phyloP scores from a whole-genome alignment of 2,888 invertebrate species.

The Oscheius sp. region DNA sequence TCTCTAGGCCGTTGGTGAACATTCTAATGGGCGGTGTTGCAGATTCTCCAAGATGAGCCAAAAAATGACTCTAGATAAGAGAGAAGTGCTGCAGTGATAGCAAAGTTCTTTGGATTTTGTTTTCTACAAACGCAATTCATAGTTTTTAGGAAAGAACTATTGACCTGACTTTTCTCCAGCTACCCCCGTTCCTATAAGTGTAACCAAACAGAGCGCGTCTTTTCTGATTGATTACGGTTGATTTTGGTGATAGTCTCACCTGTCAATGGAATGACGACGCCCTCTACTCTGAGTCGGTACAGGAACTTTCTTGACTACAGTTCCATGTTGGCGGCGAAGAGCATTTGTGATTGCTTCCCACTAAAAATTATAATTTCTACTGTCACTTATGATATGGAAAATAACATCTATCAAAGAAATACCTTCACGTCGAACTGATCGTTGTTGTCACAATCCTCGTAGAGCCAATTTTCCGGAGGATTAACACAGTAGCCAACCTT shows the following conservation, averaged over 20 bases:
- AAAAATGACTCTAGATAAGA: too few species aligned
- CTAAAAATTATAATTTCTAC: slow-evolving; percentile 7
- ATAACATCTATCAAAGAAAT: background rate
- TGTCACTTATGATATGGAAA: too few species aligned
- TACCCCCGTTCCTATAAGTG: background rate
- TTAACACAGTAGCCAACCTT: slow-evolving; percentile 7
- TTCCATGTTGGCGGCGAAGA: background rate
- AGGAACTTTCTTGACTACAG: slow-evolving; percentile 9
- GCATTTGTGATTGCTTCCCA: slow-evolving; percentile 23
- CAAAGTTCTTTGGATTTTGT: too few species aligned
- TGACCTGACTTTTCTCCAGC: too few species aligned
- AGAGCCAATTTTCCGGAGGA: slow-evolving; percentile 31
- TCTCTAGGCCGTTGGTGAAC: too few species aligned
- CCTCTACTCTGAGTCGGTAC: background rate
- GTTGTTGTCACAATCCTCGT: slow-evolving; percentile 22
- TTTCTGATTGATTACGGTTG: background rate
- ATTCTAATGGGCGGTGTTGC: too few species aligned
- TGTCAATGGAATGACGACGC: slow-evolving; percentile 25
- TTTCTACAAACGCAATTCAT: too few species aligned
- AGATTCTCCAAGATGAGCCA: too few species aligned
- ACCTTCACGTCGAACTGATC: slow-evolving; percentile 27
- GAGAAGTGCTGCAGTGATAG: too few species aligned
- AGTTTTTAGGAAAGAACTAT: too few species aligned
- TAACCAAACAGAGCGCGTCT: slow-evolving; percentile 1
- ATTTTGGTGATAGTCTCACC: slow-evolving; percentile 7